phyloP scores from a whole-genome alignment of 1,140 invertebrate species.

The Agrypnia vestita region DNA sequence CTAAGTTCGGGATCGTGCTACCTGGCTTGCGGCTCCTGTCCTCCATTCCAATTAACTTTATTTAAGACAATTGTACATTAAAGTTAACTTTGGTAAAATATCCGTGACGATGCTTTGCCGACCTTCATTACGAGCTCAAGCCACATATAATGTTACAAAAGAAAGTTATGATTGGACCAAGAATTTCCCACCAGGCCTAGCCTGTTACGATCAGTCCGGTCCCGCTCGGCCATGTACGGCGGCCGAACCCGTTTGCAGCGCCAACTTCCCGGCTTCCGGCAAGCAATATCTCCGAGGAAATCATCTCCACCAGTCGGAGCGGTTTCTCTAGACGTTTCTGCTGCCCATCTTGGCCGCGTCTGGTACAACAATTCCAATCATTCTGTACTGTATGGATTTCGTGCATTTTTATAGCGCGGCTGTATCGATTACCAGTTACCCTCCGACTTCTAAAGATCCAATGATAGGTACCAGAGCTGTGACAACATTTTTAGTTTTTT shows the following conservation, averaged over 20 bases:
- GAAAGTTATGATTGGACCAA: conserved; percentile 18
- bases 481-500: too few species aligned
- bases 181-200: background rate
- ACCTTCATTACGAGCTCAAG: background rate
- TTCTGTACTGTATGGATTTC: too few species aligned
- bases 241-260: background rate
- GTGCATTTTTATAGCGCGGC: too few species aligned
- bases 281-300: conserved; percentile 8
- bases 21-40: too few species aligned
- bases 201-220: background rate
- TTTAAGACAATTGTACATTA: too few species aligned
- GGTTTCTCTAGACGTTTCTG: conserved; percentile 10
- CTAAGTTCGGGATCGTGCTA: too few species aligned
- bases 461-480: too few species aligned
- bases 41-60: conserved; percentile 2
- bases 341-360: background rate
- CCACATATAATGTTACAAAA: conserved; percentile 20
- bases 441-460: too few species aligned
- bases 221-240: conserved; percentile 10
- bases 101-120: background rate
- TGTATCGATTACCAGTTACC: too few species aligned
- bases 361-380: too few species aligned
- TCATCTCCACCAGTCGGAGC: conserved; percentile 23
- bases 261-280: conserved; percentile 14
- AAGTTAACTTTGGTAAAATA: too few species aligned